Evolutionary conservation across 2,797 vertebrate genomes (phyloP), one percentile per base, ranked within the genome.

Genomic region (Enteromius argenteus): DNA sequence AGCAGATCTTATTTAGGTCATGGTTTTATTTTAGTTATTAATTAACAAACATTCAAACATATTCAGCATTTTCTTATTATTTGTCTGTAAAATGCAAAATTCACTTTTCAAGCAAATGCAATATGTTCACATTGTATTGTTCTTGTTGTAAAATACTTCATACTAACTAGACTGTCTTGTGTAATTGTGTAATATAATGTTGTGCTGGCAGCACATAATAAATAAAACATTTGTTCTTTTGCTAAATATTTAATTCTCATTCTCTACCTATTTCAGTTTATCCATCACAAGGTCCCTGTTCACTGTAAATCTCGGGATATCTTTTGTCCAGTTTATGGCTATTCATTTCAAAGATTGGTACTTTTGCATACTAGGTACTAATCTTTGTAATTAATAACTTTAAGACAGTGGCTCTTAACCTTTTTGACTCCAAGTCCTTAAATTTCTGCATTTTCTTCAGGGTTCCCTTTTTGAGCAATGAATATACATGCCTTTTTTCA

Each of bases 171-270:
- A 44, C 51, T 64, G 39, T 68, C 32, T 51, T 74, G 39, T 42
- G 39, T 42, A 42, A 64, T 62, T 74, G 42, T 83, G n/a, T 62
- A 60, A 60, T 14, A 62, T 44, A 46, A 13, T 66, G 9, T 64
- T 74, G 21, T 75, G 5, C 10, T 66, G 56, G 21, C 44, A 75
- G 44, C 64, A 46, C 17, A 6, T 46, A 23, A 44, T 44, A 46
- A 83, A 83, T 69, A 46, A 44, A 77, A 64, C 53, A 17, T n/a
- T 17, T 27, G 5, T 44, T 44, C 3, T 53, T 3, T 35, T 56
- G 19, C 15, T 11, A 56, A 17, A 11, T 64, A 30, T 58, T 62
- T 7, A 32, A 37, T n/a, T 62, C 6, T 42, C n/a, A 62, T 75
- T 1, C 17, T 53, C 1, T 21, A 32, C 0, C 3, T 49, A 6